Conservation (phyloP, 2,888 invertebrate genomes). For the Ophion ventricosus region DNA sequence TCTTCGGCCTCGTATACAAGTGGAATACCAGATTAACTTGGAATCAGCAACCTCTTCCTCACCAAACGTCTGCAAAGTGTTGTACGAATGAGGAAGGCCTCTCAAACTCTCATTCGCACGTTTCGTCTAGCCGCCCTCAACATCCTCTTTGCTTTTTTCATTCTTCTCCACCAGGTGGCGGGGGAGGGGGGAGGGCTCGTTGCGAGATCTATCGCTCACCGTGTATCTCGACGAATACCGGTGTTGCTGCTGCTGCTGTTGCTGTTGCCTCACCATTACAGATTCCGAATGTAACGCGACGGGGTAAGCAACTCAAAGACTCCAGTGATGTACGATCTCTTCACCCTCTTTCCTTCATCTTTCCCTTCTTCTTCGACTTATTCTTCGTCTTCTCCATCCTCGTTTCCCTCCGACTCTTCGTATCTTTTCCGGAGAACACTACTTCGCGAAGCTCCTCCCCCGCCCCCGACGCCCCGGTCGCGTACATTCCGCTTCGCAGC, state of each 20-base stretch:
- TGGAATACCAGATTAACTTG: conserved; percentile 68
- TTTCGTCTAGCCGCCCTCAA: conserved; percentile 46
- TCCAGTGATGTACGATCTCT: conserved; percentile 68
- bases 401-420: conserved; percentile 20
- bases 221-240: conserved; percentile 53
- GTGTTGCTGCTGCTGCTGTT: conserved; percentile 40
- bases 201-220: conserved; percentile 57
- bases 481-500: conserved; percentile 49
- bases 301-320: conserved; percentile 71
- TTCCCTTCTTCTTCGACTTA: conserved; percentile 27
- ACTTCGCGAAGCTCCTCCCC: conserved; percentile 45
- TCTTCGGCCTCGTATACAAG: conserved; percentile 61
- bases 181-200: too few species aligned
- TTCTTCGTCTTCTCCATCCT: conserved; percentile 32
- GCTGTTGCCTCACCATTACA: conserved; percentile 64
- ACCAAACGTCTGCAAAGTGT: conserved; percentile 14
- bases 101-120: conserved; percentile 65
- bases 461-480: conserved; percentile 23
- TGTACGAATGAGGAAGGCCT: conserved; percentile 38
- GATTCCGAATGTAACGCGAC: conserved; percentile 69
- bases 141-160: conserved; percentile 56
- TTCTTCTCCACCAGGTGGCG: conserved; percentile 54
- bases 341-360: conserved; percentile 45
- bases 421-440: conserved; percentile 36
- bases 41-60: conserved; percentile 64